Evolutionary conservation across 1,140 invertebrate genomes (phyloP).

Genomic region (Stegodyphus mimosarum): DNA sequence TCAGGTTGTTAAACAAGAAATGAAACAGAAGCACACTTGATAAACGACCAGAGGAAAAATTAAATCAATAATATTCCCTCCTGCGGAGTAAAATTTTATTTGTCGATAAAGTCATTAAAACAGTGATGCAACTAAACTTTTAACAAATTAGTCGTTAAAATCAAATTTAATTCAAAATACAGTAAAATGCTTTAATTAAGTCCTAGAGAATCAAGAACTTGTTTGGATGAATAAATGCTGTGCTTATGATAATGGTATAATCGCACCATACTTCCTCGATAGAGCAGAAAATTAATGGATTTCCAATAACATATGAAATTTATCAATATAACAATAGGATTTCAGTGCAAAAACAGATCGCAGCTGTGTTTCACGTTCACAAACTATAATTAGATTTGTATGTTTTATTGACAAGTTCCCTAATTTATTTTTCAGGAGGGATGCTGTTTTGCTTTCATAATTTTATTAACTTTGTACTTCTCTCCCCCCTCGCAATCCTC

Average conservation of each 20-base stretch:
- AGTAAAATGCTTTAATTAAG: neutral
- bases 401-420: constrained; percentile 47
- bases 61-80: no score
- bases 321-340: constrained; percentile 38
- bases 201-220: neutral
- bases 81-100: no score
- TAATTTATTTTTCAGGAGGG: constrained; percentile 32
- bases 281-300: constrained; percentile 32
- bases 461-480: neutral
- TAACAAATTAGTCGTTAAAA: no score
- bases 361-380: neutral
- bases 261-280: constrained; percentile 2
- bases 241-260: constrained; percentile 6
- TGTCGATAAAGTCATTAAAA: no score
- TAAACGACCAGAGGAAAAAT: no score
- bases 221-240: neutral
- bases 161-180: no score
- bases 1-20: no score
- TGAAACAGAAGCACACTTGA: no score
- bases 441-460: neutral
- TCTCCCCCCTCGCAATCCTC: no score
- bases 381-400: constrained; percentile 33
- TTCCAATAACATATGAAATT: constrained; percentile 46
- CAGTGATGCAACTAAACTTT: no score
- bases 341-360: neutral